These are phyloP conservation scores for Oplegnathus fasciatus DNA, from an alignment of 2,113 vertebrate genomes.

Conservation along the genomic window DNA sequence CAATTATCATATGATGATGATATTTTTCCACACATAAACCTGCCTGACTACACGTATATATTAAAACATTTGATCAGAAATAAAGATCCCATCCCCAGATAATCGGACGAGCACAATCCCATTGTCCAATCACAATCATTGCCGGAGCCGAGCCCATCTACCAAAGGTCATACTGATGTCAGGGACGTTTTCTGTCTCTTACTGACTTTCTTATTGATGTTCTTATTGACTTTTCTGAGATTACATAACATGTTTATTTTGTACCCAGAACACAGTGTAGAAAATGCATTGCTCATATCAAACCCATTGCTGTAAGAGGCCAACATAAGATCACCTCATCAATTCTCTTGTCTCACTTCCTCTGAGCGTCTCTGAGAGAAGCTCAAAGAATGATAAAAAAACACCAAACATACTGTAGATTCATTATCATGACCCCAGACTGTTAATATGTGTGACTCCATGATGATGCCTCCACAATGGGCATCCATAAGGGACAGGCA, in stretches of 20 bases:
- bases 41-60: neutral
- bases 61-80: neutral
- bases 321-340: constrained; percentile 20
- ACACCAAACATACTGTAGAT: neutral
- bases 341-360: constrained; percentile 2
- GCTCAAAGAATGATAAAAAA: constrained; percentile 15
- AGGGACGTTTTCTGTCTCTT: constrained; percentile 27
- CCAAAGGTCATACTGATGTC: constrained; percentile 39
- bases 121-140: constrained; percentile 21
- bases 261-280: neutral
- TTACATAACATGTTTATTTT: constrained; percentile 29
- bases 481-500: constrained; percentile 11
- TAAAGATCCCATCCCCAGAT: neutral
- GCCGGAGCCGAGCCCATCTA: neutral
- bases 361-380: neutral
- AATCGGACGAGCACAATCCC: constrained; percentile 10
- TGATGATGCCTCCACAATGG: constrained; percentile 23
- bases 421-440: constrained; percentile 24
- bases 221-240: constrained; percentile 45
- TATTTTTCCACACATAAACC: neutral
- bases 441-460: constrained; percentile 34
- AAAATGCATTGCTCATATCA: constrained; percentile 35
- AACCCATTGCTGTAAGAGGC: constrained; percentile 20
- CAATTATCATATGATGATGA: neutral
- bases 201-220: constrained; percentile 32